A percentile compares a stretch with the other conserved stretches of the same genome.
Evolutionary conservation across 2,888 invertebrate genomes (phyloP).

Genomic region (Oxystoma pomonae): DNA sequence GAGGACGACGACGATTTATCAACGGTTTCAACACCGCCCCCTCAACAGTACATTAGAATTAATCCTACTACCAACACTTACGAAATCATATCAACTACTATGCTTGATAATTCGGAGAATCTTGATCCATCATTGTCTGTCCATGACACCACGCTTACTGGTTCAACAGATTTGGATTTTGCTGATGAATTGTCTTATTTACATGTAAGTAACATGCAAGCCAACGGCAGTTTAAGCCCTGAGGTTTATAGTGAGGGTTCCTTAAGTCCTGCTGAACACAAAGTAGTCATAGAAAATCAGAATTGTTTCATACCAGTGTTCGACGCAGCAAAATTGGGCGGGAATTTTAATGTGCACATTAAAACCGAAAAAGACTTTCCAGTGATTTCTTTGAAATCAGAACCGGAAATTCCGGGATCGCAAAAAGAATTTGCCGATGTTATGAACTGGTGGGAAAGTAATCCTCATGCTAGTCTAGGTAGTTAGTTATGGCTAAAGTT

Average conservation of each 20-base stretch:
- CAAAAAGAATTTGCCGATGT: constrained; percentile 53
- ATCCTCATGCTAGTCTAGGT: not conserved
- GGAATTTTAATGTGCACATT: constrained; percentile 26
- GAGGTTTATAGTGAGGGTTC: constrained; percentile 46
- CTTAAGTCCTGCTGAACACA: constrained; percentile 27
- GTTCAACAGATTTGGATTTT: constrained; percentile 52
- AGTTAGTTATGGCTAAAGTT: too few species aligned
- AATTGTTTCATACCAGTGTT: constrained; percentile 38
- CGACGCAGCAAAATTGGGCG: constrained; percentile 27
- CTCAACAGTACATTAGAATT: constrained; percentile 58
- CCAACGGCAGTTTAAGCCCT: constrained; percentile 37
- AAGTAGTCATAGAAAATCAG: constrained; percentile 13
- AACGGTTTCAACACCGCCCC: constrained; percentile 49
- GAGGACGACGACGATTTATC: constrained; percentile 52
- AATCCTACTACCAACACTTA: constrained; percentile 58
- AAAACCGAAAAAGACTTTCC: constrained; percentile 32
- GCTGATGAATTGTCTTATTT: constrained; percentile 54
- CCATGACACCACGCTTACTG: constrained; percentile 48
- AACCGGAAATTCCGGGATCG: constrained; percentile 36
- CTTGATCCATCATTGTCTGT: constrained; percentile 39
- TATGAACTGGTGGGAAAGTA: constrained; percentile 53
- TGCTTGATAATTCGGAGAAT: constrained; percentile 62
- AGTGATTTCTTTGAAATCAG: constrained; percentile 44
- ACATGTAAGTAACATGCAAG: constrained; percentile 33
- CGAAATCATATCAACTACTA: constrained; percentile 57